These are phyloP conservation scores for Dendrolimus pini DNA, from an alignment of 2,888 invertebrate genomes.

Conservation along the genomic window DNA sequence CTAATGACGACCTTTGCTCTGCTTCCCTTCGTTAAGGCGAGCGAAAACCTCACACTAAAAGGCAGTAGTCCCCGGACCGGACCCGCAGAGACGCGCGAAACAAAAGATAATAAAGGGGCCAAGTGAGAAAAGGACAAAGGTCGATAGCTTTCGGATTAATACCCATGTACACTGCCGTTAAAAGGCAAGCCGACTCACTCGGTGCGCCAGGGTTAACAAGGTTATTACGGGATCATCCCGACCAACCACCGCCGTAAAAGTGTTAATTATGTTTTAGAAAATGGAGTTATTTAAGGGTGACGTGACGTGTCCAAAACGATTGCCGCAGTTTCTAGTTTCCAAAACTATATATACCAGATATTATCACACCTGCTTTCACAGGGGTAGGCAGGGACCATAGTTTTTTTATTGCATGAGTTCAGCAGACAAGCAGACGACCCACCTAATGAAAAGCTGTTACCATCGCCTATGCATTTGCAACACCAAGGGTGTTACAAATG, in stretches of 20 bases:
- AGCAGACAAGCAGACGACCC: too few relatives aligned
- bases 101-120: conserved; percentile 37
- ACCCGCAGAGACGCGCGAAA: conserved; percentile 61
- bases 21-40: conserved; percentile 77
- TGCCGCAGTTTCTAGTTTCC: too few relatives aligned
- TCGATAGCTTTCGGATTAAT: conserved; percentile 74
- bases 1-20: conserved; percentile 77
- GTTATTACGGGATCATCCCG: conserved; percentile 75
- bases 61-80: conserved; percentile 64
- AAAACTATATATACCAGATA: too few relatives aligned
- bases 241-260: conserved; percentile 71
- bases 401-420: too few relatives aligned
- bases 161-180: conserved; percentile 72
- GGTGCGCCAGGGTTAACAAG: conserved; percentile 74
- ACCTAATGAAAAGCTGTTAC: too few relatives aligned
- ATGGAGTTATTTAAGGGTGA: conserved; percentile 42
- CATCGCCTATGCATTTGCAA: too few relatives aligned
- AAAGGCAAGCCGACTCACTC: conserved; percentile 70
- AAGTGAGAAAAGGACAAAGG: conserved; percentile 62
- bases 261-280: conserved; percentile 71
- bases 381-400: too few relatives aligned
- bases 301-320: conserved; percentile 8
- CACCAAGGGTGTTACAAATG: too few relatives aligned
- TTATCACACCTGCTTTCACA: too few relatives aligned
- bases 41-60: conserved; percentile 76